Evolutionary conservation across 2,113 vertebrate species (phyloP).

Genomic region (Catharus minimus): DNA sequence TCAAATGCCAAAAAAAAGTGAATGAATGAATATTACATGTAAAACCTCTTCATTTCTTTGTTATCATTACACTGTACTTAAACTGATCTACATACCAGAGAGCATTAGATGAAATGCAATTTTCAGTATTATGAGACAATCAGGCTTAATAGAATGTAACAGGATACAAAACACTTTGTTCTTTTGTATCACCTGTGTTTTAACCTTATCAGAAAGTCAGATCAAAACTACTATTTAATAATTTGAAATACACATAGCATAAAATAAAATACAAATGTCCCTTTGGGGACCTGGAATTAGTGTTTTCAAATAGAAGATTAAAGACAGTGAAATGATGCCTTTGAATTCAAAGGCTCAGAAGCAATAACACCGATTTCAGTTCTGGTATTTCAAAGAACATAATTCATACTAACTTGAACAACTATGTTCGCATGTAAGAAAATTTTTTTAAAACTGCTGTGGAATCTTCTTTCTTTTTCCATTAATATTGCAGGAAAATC

Average conservation of each 20-base stretch:
- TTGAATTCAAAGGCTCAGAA: not conserved
- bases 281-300: not conserved
- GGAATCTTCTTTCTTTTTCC: not conserved
- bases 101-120: not conserved
- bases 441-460: not conserved
- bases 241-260: conserved; percentile 18
- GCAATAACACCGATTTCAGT: not conserved
- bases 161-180: not conserved
- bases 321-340: not conserved
- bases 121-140: not conserved
- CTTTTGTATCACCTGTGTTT: conserved; percentile 26
- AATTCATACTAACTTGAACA: not conserved
- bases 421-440: not conserved
- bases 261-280: not conserved
- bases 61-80: not conserved
- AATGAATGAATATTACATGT: not conserved
- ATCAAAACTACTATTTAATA: conserved; percentile 19
- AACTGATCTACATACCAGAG: not conserved
- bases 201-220: conserved; percentile 33
- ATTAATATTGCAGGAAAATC: not conserved
- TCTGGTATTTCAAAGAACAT: not conserved
- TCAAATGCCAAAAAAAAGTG: not conserved
- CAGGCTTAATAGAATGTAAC: not conserved
- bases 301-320: conserved; percentile 14
- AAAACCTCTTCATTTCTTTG: not conserved